Evolutionary conservation across 2,113 vertebrate genomes (phyloP).

Genomic region (Apeltes quadracus): DNA sequence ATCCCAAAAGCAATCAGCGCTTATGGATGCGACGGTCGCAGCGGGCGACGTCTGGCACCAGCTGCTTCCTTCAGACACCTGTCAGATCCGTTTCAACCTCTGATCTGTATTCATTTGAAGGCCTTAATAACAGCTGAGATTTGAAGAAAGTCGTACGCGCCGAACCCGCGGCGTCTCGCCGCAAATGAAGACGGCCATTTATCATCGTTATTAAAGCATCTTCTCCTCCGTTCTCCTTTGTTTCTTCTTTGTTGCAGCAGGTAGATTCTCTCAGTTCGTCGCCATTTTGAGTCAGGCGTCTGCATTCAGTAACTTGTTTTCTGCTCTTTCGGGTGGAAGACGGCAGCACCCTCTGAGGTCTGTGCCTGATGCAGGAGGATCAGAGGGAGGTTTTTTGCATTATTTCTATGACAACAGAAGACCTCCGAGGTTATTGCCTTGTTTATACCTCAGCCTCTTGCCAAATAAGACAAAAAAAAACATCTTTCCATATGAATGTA

Average conservation of each 20-base stretch:
- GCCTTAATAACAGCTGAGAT: slow-evolving; percentile 46
- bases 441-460: slow-evolving; percentile 32
- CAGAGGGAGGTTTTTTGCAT: slow-evolving; percentile 22
- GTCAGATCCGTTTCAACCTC: slow-evolving; percentile 60
- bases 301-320: slow-evolving; percentile 29
- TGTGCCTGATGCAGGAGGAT: slow-evolving; percentile 24
- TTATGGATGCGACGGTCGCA: slow-evolving; percentile 35
- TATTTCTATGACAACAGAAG: slow-evolving; percentile 40
- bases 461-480: slow-evolving; percentile 20
- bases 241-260: neutral
- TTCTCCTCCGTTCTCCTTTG: neutral
- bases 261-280: slow-evolving; percentile 3
- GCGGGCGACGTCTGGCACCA: slow-evolving; percentile 29
- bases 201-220: slow-evolving; percentile 59
- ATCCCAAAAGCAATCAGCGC: slow-evolving; percentile 30
- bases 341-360: slow-evolving; percentile 12
- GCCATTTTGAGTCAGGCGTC: slow-evolving; percentile 1
- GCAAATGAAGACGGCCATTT: slow-evolving; percentile 49
- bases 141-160: slow-evolving; percentile 49
- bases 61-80: slow-evolving; percentile 57
- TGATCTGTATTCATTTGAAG: slow-evolving; percentile 69
- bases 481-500: slow-evolving; percentile 18
- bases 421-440: slow-evolving; percentile 44
- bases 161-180: slow-evolving; percentile 47
- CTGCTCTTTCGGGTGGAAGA: slow-evolving; percentile 8